Evolutionary conservation across 2,113 vertebrate species (phyloP), one percentile per base, ranked within the genome.

Genomic region (Amblyopsis rosae): DNA sequence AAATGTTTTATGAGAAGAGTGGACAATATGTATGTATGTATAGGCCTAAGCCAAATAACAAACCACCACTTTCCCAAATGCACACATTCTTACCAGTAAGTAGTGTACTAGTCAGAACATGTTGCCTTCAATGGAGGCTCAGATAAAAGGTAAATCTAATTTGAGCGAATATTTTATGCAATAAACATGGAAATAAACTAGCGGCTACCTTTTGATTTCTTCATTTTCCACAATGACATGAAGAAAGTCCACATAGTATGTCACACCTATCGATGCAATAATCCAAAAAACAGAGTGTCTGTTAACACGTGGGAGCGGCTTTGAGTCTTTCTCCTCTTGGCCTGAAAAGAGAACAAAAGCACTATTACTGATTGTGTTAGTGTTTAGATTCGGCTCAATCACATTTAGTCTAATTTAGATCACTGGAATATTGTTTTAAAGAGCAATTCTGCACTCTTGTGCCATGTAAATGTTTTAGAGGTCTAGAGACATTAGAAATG

Each of bases 231-330:
- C 90, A 57, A 99, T 55, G 59, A 93, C 91, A 55, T 73, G 83
- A 41, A 97, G 88, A 87, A 99, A 99, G 51, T 99, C 95, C 12
- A 93, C 85, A 12, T 99, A 98, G 79, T 98, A 98, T 0, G 98
- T 98, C 78, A 96, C 87, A 62, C 81, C 86, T 60, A 95, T 76
- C 0, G 96, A 95, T 3, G 95, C 89, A 87, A 95, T 58, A 69
- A 99, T 96, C 98, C 98, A 99, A 90, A 98, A 98, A 3, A 96
- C 78, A 4, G 95, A 95, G 83, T 99, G 98, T 69, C 93, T 87
- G 81, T 99, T 98, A 66, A 98, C 80, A 76, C 96, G 94, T 62
- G 91, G 89, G 48, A 94, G 90, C 33, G 95, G 92, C 75, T 93
- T 94, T 32, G 79, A 86, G 16, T 95, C 94, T 79, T 91, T 91